Conservation (phyloP, 2,113 vertebrate species). For the Pseudorhombus dupliciocellatus region DNA sequence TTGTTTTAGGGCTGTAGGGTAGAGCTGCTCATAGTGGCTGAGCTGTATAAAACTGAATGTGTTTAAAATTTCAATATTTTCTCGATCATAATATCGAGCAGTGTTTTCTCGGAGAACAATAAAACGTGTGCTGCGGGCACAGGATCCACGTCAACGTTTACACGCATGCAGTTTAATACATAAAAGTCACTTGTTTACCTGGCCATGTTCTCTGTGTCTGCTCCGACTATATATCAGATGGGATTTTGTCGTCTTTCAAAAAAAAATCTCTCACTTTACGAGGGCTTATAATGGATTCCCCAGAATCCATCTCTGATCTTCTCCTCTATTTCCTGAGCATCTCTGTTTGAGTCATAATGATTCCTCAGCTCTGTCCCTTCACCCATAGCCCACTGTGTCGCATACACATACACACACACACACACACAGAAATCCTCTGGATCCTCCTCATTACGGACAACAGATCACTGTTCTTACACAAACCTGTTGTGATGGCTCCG, state of each 20-base stretch:
- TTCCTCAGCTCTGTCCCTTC: constrained; percentile 51
- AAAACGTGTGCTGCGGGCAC: background rate
- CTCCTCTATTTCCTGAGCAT: constrained; percentile 30
- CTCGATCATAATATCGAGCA: background rate
- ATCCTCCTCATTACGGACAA: constrained; percentile 69
- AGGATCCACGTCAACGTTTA: background rate
- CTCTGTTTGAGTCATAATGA: constrained; percentile 58
- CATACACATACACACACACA: background rate
- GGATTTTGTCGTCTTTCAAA: constrained; percentile 1
- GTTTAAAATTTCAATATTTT: background rate
- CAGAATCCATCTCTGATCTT: constrained; percentile 14
- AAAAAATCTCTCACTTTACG: constrained; percentile 13
- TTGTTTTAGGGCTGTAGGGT: constrained; percentile 28
- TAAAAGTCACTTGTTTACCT: background rate
- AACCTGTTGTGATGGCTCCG: constrained; percentile 58
- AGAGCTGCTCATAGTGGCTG: constrained; percentile 18
- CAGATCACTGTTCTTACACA: constrained; percentile 50
- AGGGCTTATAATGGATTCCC: constrained; percentile 21
- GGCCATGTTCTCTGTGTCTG: background rate
- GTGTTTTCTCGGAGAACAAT: background rate
- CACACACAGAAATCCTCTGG: constrained; percentile 42
- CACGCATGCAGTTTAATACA: background rate
- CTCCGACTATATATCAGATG: background rate
- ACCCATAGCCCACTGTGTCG: constrained; percentile 47
- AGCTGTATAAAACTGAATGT: background rate